Evolutionary conservation across 1,140 invertebrate species (phyloP), one percentile per base, ranked within the genome.

Genomic region (Drosophila nasuta): DNA sequence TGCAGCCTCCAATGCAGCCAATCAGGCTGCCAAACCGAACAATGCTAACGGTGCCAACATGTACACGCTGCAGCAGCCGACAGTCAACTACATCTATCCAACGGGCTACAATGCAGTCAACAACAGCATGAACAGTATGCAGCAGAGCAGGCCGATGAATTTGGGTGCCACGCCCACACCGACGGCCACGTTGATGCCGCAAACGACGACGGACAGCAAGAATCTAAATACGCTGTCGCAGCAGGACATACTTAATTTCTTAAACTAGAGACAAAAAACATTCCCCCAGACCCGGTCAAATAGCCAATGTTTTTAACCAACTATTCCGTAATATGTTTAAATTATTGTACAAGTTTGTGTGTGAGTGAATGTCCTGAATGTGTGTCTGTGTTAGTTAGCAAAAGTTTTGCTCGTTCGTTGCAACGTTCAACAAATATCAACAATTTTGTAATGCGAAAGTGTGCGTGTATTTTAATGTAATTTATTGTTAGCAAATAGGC

Each of bases 241-340:
- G 45, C 91, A 92, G 43, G 91, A 92, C 52, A 92, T 92, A 70
- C 79, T 92, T 65, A 92, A 88, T 62, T 92, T 92, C 69, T 79
- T 92, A 7, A 92, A 92, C 67, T 92, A 88, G 69, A 80, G 15
- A 60, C 46, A 48, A 35, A 56, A 30, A 52, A 33, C 70, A 72
- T 60, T 69, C 59, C 59, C 66, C 66, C n/a, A 11, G 11, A 43
- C 3, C 11, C 13, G 41, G 5, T 49, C 69, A 79, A 66, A 56
- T 79, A 72, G 71, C 69, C 64, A 79, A 77, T 78, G 67, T 58
- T 81, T 81, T 64, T 75, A 58, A 68, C 13, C 52, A 66, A 56
- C 63, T 64, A 76, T 57, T 73, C 45, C 30, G 64, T 52, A 59
- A 71, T 30, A 28, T 74, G 79, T 80, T 64, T 59, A 52, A 68